Evolutionary conservation across 2,797 vertebrate species (phyloP), one percentile per base, ranked within the genome.

Genomic region (Sandelia bainsii): DNA sequence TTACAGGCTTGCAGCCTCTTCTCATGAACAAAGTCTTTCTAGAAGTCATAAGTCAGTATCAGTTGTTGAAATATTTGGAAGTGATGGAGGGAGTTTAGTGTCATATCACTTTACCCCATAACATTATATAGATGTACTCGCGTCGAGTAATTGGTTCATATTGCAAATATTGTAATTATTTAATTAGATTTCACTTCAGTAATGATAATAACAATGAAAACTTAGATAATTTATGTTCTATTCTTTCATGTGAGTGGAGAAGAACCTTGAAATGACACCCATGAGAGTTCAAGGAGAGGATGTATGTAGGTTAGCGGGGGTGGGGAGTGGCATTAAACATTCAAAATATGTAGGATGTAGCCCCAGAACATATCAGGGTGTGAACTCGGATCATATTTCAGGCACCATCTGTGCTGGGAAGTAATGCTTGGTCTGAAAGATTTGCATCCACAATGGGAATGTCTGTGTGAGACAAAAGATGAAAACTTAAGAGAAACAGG

Each of bases 221-320:
- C 49, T 29, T 59, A 22, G 68, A 49, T 77, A 58, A 84, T 78
- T 66, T 69, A 70, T 79, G 17, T 67, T 72, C 37, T 52, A 1
- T 63, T 85, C 51, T 66, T 84, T 76, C 64, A 79, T 80, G 66
- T 77, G 79, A 64, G 60, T 19, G 63, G 50, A 29, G 58, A 62
- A 34, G n/a, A 88, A 86, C 82, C 82, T 89, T 90, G 78, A 75
- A 79, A 59, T 81, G 77, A 81, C 74, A 80, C 91, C 89, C 83
- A 53, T 69, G 84, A 85, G 87, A 81, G 76, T 89, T 89, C 71
- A 88, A 88, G 82, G 84, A 70, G 80, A 82, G 65, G 67, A 69
- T 49, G 60, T 80, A 89, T 88, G 76, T 90, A 88, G 88, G 86
- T 81, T 84, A 79, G 72, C 64, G 39, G 74, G 70, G 81, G 58